Percentiles rank a stretch among this genome's conserved stretches.
phyloP scores from a whole-genome alignment of 2,113 vertebrate genomes.

The Hydrolagus affinis region DNA sequence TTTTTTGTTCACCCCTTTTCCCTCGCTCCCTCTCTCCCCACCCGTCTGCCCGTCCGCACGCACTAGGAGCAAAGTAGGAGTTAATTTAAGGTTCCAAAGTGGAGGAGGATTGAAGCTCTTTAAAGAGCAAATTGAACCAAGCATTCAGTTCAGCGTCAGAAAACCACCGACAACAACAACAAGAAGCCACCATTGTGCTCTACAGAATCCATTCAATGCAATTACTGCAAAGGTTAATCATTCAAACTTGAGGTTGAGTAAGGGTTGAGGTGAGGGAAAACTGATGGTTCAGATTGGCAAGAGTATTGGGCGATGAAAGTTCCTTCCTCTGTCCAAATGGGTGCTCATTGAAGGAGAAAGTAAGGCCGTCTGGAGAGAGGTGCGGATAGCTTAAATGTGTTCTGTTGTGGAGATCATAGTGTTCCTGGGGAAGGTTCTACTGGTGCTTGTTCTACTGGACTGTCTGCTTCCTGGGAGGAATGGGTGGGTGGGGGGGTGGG shows the following conservation, averaged over 20 bases:
- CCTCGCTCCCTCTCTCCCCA: too few relatives aligned
- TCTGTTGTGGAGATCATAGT: background rate
- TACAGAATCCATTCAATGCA: background rate
- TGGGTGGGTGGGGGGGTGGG: background rate
- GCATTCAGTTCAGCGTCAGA: background rate
- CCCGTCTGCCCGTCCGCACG: too few relatives aligned
- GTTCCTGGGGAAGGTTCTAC: slow-evolving; percentile 17
- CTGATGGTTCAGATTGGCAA: background rate
- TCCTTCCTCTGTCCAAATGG: slow-evolving; percentile 7
- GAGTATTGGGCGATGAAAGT: background rate
- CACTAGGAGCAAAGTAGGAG: background rate
- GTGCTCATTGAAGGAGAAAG: background rate
- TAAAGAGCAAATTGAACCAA: background rate
- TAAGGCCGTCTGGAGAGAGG: too few relatives aligned
- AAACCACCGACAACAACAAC: background rate
- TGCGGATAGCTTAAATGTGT: too few relatives aligned
- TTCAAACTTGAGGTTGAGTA: background rate
- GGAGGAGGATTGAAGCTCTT: background rate
- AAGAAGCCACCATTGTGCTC: background rate
- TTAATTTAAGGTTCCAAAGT: slow-evolving; percentile 7
- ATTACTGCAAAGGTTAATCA: background rate
- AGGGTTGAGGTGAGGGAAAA: background rate
- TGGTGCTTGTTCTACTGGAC: background rate
- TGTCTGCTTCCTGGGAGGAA: slow-evolving; percentile 11
- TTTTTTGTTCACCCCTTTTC: background rate